Base-by-base conservation (phyloP, 2,888 invertebrate species). In the Andrena haemorrhoa region DNA sequence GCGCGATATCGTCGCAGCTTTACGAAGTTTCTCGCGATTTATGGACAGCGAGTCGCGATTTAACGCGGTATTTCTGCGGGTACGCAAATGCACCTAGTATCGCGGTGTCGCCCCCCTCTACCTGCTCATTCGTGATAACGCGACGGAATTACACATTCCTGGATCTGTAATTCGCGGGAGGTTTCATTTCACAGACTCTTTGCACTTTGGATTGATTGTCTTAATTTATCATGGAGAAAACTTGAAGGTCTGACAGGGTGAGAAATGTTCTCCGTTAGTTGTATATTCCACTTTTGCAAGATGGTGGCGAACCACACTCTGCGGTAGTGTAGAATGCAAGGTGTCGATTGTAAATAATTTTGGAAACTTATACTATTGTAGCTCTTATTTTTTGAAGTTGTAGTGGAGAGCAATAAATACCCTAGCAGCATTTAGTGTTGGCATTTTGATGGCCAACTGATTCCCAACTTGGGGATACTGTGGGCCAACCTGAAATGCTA, bases 51-150 rank as follows among this genome's bases (percentile, higher is more conserved):
- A 53, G 20, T 68, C 61, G 33, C 31, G 68, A 68, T 75, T 78
- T 75, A 63, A 68, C 68, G 7, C 23, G 51, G 63, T 29, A 63
- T 61, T 41, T 51, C 69, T 73, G 56, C 23, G 47, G 23, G 60
- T 31, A 53, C 69, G 58, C 78, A 33, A 74, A 20, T 49, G 58
- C n/a, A 64, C 72, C 47, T 41, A 49, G n/a, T 51, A 47, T 26
- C 23, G n/a, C 31, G 23, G 73, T 31, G 64, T 23, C 47, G 49
- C 16, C 35, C 12, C 8, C 1, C n/a, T 69, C 53, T 73, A 47
- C 58, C 85, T 75, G 80, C 61, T 56, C 49, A 64, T 64, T 75
- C 26, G 49, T 49, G 81, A 84, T 84, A 84, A 72, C 71, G 51
- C 51, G 47, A 41, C 35, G 10, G n/a, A 63, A 41, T 63, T 63